A percentile compares a stretch with the other conserved stretches of the same genome.
Evolutionary conservation across 2,888 invertebrate species (phyloP).

Genomic region (Liodrosophila aerea): DNA sequence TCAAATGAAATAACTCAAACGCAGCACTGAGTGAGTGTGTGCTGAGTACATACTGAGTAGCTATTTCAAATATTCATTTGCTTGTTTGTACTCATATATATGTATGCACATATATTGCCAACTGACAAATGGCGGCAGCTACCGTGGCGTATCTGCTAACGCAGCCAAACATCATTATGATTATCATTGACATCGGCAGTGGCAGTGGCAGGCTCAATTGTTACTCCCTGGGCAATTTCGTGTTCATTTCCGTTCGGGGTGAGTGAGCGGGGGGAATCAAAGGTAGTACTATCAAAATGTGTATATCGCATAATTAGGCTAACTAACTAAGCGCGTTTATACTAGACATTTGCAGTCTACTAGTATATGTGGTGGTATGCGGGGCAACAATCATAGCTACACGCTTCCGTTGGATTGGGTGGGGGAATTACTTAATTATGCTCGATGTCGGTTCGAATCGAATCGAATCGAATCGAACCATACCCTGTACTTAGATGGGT

Average conservation of each 20-base stretch:
- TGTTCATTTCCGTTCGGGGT: conserved; percentile 62
- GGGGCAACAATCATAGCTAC: conserved; percentile 55
- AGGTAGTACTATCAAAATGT: conserved; percentile 47
- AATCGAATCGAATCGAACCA: conserved; percentile 3
- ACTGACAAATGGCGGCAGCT: background rate
- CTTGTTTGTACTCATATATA: background rate
- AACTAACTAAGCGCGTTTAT: conserved; percentile 65
- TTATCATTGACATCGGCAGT: conserved; percentile 52
- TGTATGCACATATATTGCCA: background rate
- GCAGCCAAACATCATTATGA: conserved; percentile 28
- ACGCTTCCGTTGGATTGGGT: conserved; percentile 57
- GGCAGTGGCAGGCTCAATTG: conserved; percentile 45
- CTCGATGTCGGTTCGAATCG: conserved; percentile 50
- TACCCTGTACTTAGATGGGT: conserved; percentile 5
- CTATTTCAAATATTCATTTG: conserved; percentile 22
- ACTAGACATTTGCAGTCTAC: too few relatives aligned
- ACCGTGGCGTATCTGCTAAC: background rate
- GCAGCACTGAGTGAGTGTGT: conserved; percentile 7
- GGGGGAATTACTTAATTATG: conserved; percentile 71
- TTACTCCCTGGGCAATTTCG: conserved; percentile 59
- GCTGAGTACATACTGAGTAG: background rate
- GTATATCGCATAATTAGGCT: conserved; percentile 70
- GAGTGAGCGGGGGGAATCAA: conserved; percentile 3
- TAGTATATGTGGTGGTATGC: background rate
- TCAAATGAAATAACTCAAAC: conserved; percentile 12